Evolutionary conservation across 2,797 vertebrate genomes (phyloP).

Genomic region (Anas acuta): DNA sequence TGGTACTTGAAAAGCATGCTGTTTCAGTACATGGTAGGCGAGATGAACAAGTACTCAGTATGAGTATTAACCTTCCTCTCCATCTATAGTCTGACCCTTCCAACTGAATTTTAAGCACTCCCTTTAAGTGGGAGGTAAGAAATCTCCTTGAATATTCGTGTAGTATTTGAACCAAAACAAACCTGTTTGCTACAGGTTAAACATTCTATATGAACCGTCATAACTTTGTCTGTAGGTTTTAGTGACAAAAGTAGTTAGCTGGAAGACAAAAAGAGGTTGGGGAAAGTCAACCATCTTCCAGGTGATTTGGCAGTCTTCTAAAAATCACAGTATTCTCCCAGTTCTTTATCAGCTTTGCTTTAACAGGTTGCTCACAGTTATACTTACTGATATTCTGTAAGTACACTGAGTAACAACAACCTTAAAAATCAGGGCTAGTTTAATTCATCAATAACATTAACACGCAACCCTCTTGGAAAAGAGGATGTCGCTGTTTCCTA

Average conservation of each 20-base stretch:
- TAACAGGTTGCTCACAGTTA: background rate
- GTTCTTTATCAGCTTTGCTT: background rate
- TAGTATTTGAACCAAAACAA: background rate
- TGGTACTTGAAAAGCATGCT: background rate
- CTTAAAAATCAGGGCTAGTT: background rate
- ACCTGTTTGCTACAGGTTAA: background rate
- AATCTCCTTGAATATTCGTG: background rate
- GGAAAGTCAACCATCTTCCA: background rate
- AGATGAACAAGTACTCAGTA: background rate
- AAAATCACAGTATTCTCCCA: background rate
- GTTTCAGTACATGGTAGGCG: background rate
- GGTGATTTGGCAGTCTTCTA: background rate
- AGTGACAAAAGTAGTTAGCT: background rate
- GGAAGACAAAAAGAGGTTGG: background rate
- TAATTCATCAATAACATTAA: background rate
- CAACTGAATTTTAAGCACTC: background rate
- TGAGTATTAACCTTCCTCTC: background rate
- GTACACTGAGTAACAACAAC: background rate
- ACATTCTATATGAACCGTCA: rapidly evolving
- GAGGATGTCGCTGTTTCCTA: background rate
- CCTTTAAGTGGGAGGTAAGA: background rate
- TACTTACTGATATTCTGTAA: background rate
- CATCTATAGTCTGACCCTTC: background rate
- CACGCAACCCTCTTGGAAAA: background rate
- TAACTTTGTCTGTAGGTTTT: background rate